Percentiles rank a stretch among this genome's conserved stretches.
phyloP scores from a whole-genome alignment of 2,113 vertebrate species.

The Limnothrissa miodon region DNA sequence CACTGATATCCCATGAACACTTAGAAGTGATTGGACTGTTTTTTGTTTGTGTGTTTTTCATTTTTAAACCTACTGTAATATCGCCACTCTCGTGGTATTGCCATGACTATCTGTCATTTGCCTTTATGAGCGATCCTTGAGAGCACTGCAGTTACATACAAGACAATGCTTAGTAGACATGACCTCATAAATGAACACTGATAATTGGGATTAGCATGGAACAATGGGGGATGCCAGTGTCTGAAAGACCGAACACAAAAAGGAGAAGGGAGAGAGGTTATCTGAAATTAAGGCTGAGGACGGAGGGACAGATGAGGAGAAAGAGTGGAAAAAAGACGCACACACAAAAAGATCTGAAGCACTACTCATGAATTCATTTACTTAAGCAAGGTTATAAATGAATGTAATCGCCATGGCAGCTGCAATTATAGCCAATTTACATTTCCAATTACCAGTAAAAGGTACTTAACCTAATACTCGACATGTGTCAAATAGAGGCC shows the following conservation, averaged over 20 bases:
- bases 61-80: neutral
- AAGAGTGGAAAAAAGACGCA: conserved; percentile 19
- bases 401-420: conserved; percentile 37
- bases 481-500: conserved; percentile 51
- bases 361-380: conserved; percentile 44
- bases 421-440: conserved; percentile 56
- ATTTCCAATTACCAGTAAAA: conserved; percentile 60
- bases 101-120: neutral
- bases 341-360: conserved; percentile 28
- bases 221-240: neutral
- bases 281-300: neutral
- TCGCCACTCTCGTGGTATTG: neutral
- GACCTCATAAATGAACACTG: neutral
- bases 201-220: neutral
- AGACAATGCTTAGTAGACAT: neutral
- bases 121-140: neutral
- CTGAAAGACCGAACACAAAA: neutral
- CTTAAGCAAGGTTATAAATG: conserved; percentile 48
- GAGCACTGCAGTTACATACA: neutral
- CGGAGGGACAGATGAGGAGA: neutral
- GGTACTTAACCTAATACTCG: conserved; percentile 59
- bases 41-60: neutral
- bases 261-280: neutral
- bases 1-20: neutral
- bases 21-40: neutral